phyloP scores from a whole-genome alignment of 1,140 invertebrate genomes.

The Arctopsyche grandis region DNA sequence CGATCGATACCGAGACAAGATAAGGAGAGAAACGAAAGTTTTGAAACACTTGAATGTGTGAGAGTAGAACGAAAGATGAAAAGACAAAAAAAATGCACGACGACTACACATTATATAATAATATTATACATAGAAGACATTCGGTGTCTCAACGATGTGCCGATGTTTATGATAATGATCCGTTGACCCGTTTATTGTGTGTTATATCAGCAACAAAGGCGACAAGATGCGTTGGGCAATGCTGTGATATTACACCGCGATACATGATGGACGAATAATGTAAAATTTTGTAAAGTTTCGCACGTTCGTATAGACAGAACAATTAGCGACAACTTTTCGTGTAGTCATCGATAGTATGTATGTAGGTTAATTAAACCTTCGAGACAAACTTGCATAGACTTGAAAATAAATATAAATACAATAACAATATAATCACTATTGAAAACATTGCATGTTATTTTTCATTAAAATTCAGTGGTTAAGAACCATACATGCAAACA shows the following conservation, averaged over 20 bases:
- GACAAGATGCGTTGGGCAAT: conserved; percentile 3
- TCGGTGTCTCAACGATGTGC: conserved; percentile 6
- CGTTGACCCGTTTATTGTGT: conserved; percentile 26
- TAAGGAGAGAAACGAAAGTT: conserved; percentile 4
- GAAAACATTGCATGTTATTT: no score
- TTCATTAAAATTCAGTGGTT: no score
- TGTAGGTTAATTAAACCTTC: no score
- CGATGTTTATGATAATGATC: conserved; percentile 28
- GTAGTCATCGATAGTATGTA: no score
- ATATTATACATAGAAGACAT: conserved; percentile 23
- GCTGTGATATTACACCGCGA: background rate
- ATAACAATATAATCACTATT: no score
- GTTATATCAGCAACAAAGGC: conserved; percentile 26
- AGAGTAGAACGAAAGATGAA: conserved; percentile 7
- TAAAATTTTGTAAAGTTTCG: no score
- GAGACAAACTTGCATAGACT: no score
- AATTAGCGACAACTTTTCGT: no score
- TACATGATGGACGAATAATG: no score
- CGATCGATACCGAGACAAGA: conserved; percentile 1
- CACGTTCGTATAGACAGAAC: no score
- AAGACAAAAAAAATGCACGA: conserved; percentile 11
- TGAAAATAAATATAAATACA: no score
- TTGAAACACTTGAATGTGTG: background rate
- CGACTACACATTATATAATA: conserved; percentile 17
- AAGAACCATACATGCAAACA: no score